phyloP scores from a whole-genome alignment of 92 coral and sea anemone genomes.

The Virgularia gustaviana region DNA sequence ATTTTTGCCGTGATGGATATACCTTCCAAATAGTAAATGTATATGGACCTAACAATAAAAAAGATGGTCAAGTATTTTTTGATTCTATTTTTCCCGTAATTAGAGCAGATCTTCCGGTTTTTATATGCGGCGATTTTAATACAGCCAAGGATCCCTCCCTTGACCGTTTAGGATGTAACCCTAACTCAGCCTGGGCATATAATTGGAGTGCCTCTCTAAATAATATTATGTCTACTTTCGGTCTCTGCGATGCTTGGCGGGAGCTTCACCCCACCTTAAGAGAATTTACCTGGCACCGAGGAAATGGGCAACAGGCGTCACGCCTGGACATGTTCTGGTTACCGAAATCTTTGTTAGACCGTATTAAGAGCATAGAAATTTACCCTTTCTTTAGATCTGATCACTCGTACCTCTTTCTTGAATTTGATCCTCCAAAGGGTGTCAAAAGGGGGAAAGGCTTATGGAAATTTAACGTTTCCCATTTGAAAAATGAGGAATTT shows the following conservation, averaged over 20 bases:
- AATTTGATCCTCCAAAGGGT: background rate
- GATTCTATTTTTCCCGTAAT: background rate
- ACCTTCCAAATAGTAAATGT: background rate
- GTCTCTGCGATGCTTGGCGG: background rate
- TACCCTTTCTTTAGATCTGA: too few species aligned
- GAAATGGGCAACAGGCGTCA: background rate
- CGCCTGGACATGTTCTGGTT: slow-evolving; percentile 12
- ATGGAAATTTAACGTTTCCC: too few species aligned
- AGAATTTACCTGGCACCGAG: background rate
- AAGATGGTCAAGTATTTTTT: background rate
- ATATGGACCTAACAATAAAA: slow-evolving; percentile 11
- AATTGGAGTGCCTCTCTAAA: background rate
- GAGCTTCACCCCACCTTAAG: background rate
- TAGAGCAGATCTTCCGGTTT: background rate
- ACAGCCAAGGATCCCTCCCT: background rate
- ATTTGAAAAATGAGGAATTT: background rate
- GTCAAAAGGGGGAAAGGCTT: background rate
- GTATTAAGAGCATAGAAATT: background rate
- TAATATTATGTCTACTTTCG: background rate
- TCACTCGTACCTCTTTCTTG: background rate
- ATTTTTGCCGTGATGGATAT: background rate
- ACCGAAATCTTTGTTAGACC: background rate
- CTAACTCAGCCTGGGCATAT: background rate
- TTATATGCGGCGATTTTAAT: too few species aligned
- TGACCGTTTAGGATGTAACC: slow-evolving; percentile 7